Evolutionary conservation across 2,888 invertebrate genomes (phyloP).

Genomic region (Lasius fuliginosus): DNA sequence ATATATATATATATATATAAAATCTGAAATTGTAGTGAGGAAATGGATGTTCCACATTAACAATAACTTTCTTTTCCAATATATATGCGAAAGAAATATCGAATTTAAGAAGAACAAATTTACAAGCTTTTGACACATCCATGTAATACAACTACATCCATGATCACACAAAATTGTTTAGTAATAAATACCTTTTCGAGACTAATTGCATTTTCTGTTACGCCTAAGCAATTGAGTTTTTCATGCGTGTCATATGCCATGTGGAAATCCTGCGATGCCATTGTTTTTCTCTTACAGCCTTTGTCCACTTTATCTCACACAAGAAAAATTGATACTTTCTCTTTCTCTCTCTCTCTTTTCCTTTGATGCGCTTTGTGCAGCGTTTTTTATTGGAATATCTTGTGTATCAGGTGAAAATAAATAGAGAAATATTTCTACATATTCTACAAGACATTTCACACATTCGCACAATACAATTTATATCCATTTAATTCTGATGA

Average conservation of each 20-base stretch:
- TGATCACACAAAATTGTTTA: background rate
- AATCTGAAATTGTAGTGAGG: background rate
- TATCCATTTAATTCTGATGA: background rate
- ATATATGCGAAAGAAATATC: background rate
- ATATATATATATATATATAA: background rate
- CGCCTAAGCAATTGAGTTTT: conserved; percentile 73
- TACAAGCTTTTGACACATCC: background rate
- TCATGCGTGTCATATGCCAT: conserved; percentile 65
- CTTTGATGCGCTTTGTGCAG: background rate
- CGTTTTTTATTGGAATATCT: background rate
- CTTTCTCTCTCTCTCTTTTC: background rate
- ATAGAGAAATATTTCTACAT: background rate
- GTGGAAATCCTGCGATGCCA: conserved; percentile 63
- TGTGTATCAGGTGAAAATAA: conserved; percentile 23
- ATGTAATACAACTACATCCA: background rate
- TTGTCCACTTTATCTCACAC: background rate
- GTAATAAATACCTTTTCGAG: conserved; percentile 73
- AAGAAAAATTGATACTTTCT: background rate
- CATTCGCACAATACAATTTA: background rate
- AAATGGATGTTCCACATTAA: background rate
- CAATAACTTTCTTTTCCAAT: background rate
- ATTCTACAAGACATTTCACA: conserved; percentile 1
- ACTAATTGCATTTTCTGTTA: conserved; percentile 83
- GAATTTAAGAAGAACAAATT: background rate
- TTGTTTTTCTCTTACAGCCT: background rate